These are phyloP conservation scores for Semnopithecus entellus DNA, from an alignment of 2,113 vertebrate genomes.

Conservation along the genomic window DNA sequence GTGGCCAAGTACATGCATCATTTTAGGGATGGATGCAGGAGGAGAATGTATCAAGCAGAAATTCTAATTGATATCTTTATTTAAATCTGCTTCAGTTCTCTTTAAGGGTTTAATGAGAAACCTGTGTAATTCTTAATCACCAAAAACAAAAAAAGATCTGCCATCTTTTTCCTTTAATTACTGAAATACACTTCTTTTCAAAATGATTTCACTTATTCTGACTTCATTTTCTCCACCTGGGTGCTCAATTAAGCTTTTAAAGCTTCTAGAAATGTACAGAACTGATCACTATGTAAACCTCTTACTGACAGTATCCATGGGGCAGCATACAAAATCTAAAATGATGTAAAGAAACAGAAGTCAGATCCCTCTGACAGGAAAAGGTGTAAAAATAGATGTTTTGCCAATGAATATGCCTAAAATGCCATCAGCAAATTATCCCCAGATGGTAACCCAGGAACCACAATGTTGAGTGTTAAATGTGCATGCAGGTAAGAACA, in stretches of 20 bases:
- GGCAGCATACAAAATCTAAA: background rate
- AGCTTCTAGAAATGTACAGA: slow-evolving; percentile 39
- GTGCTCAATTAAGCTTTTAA: slow-evolving; percentile 30
- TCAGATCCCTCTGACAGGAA: slow-evolving; percentile 28
- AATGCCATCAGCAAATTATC: background rate
- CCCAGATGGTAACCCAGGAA: background rate
- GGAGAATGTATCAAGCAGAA: background rate
- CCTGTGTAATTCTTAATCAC: background rate
- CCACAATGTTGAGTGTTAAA: background rate
- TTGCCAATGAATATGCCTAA: background rate
- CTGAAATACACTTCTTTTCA: slow-evolving; percentile 42
- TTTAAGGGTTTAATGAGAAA: slow-evolving; percentile 19
- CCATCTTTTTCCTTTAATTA: slow-evolving; percentile 46
- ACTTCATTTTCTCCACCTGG: slow-evolving; percentile 50
- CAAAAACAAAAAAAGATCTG: background rate
- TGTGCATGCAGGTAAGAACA: background rate
- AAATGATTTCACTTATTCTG: slow-evolving; percentile 24
- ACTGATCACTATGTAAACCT: background rate
- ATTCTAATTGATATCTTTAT: background rate
- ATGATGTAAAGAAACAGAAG: slow-evolving; percentile 31
- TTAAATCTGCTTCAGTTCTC: slow-evolving; percentile 10
- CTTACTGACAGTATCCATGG: background rate
- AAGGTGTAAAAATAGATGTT: slow-evolving; percentile 15
- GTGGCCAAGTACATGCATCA: background rate
- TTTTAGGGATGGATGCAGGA: background rate